Evolutionary conservation across 2,888 invertebrate species (phyloP).

Genomic region (Lymantria dispar): DNA sequence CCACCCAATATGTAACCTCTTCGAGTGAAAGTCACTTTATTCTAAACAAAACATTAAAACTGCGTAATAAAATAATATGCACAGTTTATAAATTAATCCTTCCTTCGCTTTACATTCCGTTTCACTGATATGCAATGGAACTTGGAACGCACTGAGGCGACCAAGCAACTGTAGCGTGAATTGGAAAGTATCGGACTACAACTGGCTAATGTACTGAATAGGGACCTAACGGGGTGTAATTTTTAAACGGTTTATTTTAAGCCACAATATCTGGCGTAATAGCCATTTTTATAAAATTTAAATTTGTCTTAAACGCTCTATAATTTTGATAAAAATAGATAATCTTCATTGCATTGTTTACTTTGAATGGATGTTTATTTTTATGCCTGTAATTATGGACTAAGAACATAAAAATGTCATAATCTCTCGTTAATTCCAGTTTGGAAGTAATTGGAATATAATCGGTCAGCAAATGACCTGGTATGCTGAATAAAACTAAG

Average conservation of each 20-base stretch:
- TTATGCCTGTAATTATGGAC: no score
- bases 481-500: no score
- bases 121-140: slow-evolving; percentile 28
- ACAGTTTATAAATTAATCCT: slow-evolving; percentile 28
- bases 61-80: slow-evolving; percentile 9
- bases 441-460: no score
- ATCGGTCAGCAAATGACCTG: no score
- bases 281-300: not conserved
- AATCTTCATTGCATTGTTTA: no score
- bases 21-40: not conserved
- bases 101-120: slow-evolving; percentile 23
- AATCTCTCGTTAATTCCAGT: no score
- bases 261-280: not conserved
- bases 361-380: no score
- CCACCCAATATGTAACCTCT: no score
- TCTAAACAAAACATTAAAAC: slow-evolving; percentile 1
- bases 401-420: no score
- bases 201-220: slow-evolving; percentile 32
- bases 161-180: slow-evolving; percentile 26
- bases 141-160: slow-evolving; percentile 26
- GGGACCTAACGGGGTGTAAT: slow-evolving; percentile 22
- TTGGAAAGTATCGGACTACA: slow-evolving; percentile 22
- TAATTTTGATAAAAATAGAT: not conserved
- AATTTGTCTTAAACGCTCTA: not conserved
- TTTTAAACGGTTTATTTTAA: slow-evolving; percentile 16